Conservation (phyloP, 2,888 invertebrate genomes). For the Torymus texanus region DNA sequence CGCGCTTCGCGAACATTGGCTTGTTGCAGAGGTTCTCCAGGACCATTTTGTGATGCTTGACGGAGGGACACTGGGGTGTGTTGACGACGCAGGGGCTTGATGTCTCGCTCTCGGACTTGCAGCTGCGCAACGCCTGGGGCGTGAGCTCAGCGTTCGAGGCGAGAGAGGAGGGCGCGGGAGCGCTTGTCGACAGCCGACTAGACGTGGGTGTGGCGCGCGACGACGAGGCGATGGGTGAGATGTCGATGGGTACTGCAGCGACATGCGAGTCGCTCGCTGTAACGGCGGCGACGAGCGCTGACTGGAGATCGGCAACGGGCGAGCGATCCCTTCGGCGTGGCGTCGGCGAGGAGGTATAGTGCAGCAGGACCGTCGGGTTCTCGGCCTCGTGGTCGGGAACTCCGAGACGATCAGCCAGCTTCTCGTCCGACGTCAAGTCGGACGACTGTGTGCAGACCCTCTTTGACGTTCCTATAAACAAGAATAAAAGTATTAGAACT, state of each 20-base stretch:
- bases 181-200: slow-evolving; percentile 73
- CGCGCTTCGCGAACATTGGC: slow-evolving; percentile 70
- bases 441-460: slow-evolving; percentile 70
- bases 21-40: slow-evolving; percentile 76
- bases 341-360: slow-evolving; percentile 70
- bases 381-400: slow-evolving; percentile 60
- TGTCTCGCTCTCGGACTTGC: slow-evolving; percentile 73
- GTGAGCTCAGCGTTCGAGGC: slow-evolving; percentile 73
- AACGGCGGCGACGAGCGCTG: neutral
- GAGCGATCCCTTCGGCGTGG: slow-evolving; percentile 66
- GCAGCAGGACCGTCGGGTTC: slow-evolving; percentile 67
- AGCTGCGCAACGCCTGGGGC: slow-evolving; percentile 67
- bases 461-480: slow-evolving; percentile 65
- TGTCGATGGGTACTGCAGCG: slow-evolving; percentile 55
- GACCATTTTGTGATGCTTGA: slow-evolving; percentile 77
- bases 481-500: neutral
- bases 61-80: slow-evolving; percentile 76
- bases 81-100: slow-evolving; percentile 75
- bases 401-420: slow-evolving; percentile 49
- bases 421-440: slow-evolving; percentile 63
- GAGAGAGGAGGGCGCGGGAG: slow-evolving; percentile 70
- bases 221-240: slow-evolving; percentile 52
- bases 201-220: neutral
- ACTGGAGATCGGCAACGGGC: slow-evolving; percentile 52
- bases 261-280: neutral